Evolutionary conservation across 2,113 vertebrate genomes (phyloP), one percentile per base, ranked within the genome.

Genomic region (Alligator sinensis): DNA sequence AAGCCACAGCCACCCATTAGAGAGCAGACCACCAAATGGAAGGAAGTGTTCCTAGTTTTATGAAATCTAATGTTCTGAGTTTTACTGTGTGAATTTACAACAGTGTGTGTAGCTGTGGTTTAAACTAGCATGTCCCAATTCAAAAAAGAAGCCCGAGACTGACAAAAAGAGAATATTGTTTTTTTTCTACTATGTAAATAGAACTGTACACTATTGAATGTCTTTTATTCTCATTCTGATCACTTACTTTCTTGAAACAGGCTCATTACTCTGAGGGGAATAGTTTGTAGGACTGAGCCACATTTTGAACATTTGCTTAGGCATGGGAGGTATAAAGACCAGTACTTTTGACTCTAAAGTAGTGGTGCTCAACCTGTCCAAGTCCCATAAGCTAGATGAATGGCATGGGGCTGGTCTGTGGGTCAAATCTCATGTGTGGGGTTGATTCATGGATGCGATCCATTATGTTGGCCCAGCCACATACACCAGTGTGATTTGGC

Each of bases 251-350:
- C 17, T 22, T 34, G 22, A 47, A 30, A 72, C 24, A 34, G n/a
- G 5, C 10, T 30, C 21, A 19, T 38, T 72, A 70, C 19, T 72
- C 17, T 38, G 79, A 14, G n/a, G 83, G 25, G 82, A 82, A 59
- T 15, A 3, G 4, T 19, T 93, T 81, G 76, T 87, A 74, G 90
- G 81, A 2, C 24, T 60, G 10, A 91, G 54, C 10, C 57, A 54
- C 2, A 68, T 18, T 83, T 93, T 77, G 54, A 74, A 25, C 24
- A 38, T 72, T 93, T 91, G 18, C 63, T 79, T 89, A 38, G 55
- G 61, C 90, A 34, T 64, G 70, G 59, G 81, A 84, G 2, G 54
- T 85, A 13, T 19, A 27, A 87, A 86, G 78, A 84, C 47, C 47
- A 47, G 47, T 47, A 47, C 47, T 47, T 47, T 47, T 47, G 9